These are phyloP conservation scores for Sebastes trivittatus DNA, from an alignment of 2,797 vertebrate species.

Conservation along the genomic window DNA sequence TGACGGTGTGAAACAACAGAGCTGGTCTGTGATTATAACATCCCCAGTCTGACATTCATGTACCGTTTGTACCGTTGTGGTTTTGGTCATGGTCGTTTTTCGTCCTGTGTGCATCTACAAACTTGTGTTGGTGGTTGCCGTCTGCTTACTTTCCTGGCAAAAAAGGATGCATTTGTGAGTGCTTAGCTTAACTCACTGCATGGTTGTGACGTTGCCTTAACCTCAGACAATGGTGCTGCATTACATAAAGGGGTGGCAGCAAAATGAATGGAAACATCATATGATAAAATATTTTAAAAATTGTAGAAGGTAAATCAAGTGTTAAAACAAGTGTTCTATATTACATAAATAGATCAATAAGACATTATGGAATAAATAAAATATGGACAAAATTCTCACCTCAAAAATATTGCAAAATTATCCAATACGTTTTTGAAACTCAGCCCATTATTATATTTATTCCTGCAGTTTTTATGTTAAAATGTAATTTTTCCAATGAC, in stretches of 20 bases:
- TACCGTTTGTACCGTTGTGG: not conserved
- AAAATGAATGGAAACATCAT: conserved; percentile 4
- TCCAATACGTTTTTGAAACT: not conserved
- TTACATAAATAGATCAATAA: not conserved
- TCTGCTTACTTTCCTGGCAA: conserved; percentile 33
- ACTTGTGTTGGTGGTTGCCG: conserved; percentile 15
- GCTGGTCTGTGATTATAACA: not conserved
- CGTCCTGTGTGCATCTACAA: conserved; percentile 28
- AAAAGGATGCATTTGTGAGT: conserved; percentile 21
- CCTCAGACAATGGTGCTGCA: conserved; percentile 38
- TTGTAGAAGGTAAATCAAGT: not conserved
- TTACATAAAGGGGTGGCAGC: conserved; percentile 38
- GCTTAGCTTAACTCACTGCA: conserved; percentile 60
- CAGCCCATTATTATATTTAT: not conserved
- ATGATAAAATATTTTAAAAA: not conserved
- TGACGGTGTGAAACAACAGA: not conserved
- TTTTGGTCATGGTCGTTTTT: not conserved
- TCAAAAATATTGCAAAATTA: not conserved
- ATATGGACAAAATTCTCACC: not conserved
- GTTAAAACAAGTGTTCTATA: not conserved
- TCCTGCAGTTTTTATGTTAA: not conserved
- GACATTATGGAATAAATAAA: not conserved
- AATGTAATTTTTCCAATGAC: not conserved
- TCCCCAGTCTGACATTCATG: not conserved
- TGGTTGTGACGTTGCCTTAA: conserved; percentile 44